Conservation (phyloP, 2,113 vertebrate genomes). For the Enhydra lutris region DNA sequence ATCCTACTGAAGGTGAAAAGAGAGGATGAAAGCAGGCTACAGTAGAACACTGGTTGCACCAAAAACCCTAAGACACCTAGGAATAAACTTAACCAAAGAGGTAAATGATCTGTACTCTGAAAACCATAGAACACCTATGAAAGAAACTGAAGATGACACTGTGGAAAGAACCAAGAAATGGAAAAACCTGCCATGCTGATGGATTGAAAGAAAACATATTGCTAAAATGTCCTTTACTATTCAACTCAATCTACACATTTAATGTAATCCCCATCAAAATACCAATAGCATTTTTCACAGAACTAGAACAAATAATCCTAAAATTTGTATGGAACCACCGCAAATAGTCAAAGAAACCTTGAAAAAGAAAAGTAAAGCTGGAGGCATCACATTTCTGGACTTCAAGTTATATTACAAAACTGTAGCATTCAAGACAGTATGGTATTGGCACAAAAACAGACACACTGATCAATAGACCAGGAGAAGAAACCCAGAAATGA, state of each 20-base stretch:
- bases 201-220: background rate
- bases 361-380: too few species aligned
- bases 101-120: background rate
- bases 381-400: too few species aligned
- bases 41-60: background rate
- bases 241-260: background rate
- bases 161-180: background rate
- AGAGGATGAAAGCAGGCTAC: background rate
- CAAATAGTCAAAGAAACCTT: too few species aligned
- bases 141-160: background rate
- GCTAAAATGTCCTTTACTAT: background rate
- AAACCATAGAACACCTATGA: background rate
- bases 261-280: background rate
- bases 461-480: background rate
- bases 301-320: background rate
- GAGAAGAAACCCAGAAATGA: background rate
- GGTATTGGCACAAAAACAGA: background rate
- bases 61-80: background rate
- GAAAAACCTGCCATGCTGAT: background rate
- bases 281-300: background rate
- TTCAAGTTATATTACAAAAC: background rate
- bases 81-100: background rate
- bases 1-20: too few species aligned
- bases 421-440: background rate
- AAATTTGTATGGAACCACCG: background rate